A percentile compares a stretch with the other conserved stretches of the same genome.
phyloP scores from a whole-genome alignment of 2,113 vertebrate species.

The Istiophorus platypterus region DNA sequence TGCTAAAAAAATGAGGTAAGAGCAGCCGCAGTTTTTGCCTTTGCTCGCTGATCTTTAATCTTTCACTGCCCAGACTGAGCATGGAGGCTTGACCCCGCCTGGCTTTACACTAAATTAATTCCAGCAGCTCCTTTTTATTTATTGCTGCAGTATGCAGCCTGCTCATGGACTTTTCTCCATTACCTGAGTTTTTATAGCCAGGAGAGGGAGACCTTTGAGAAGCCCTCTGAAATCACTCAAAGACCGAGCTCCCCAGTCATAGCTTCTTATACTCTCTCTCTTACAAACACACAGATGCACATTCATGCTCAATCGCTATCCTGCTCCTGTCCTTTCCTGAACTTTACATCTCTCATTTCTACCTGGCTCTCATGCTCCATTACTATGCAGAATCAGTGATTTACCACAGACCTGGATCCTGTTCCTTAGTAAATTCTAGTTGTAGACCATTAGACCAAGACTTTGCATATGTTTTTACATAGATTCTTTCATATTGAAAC shows the following conservation, averaged over 20 bases:
- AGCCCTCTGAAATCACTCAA: constrained; percentile 75
- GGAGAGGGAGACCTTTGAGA: constrained; percentile 73
- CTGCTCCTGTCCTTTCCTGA: not conserved
- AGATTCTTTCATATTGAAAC: constrained; percentile 26
- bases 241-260: constrained; percentile 54
- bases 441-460: constrained; percentile 19
- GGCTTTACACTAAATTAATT: constrained; percentile 79
- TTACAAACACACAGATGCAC: constrained; percentile 32
- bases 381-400: constrained; percentile 40
- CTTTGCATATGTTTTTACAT: constrained; percentile 17
- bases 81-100: constrained; percentile 69
- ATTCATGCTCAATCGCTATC: not conserved
- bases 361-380: constrained; percentile 31
- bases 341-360: constrained; percentile 41
- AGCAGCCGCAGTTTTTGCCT: constrained; percentile 61
- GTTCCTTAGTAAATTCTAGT: constrained; percentile 32
- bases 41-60: constrained; percentile 79
- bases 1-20: constrained; percentile 61
- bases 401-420: constrained; percentile 32
- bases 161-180: constrained; percentile 73
- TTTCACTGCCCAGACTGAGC: constrained; percentile 77
- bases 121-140: constrained; percentile 81
- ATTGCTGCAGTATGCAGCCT: constrained; percentile 74
- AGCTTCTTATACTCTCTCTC: constrained; percentile 27
- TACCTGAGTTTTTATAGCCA: constrained; percentile 71